Evolutionary conservation across 2,888 invertebrate species (phyloP), one percentile per base, ranked within the genome.

Genomic region (Acanthosepion pharaonis): DNA sequence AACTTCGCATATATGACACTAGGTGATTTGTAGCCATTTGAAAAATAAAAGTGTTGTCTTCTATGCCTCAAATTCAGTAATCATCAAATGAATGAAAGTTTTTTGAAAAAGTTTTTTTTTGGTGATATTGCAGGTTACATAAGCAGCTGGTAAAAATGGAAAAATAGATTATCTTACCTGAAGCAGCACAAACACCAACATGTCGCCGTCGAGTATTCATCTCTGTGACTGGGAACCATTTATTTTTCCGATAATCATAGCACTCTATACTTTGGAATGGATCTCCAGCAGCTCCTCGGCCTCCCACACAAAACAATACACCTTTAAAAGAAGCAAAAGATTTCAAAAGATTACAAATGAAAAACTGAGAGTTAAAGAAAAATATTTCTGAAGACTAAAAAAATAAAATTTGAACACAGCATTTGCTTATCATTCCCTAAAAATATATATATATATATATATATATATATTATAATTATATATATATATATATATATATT

Each of bases 291-390:
- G 97, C 97, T 55, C 98, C 98, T 94, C 98, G 96, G 23, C 98
- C 98, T 33, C 98, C 98, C 48, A 98, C 97, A 96, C 98, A 98
- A 96, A 98, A 98, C 51, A 98, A 96, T 33, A 98, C 97, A 95
- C 97, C 97, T 97, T 95, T 5, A 95, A 96, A 91, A 91, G 42
- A 42, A 25, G 51, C 94, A 33, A 91, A 51, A 53, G 3, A 91
- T 25, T 51, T 92, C n/a, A 92, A 25, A 42, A n/a, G 23, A 23
- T 25, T 92, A 51, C 92, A 78, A 78, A 78, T 78, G n/a, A 1
- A n/a, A 8, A 51, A 94, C 42, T 64, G 53, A 33, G 64, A 18
- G 91, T 20, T 94, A 8, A 33, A 59, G 25, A n/a, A 18, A 33
- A 42, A 3, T 33, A 94, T 59, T 25, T 78, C 5, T 0, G 1